Conservation (phyloP, 2,888 invertebrate genomes). For the Sphaerophoria rueppellii region DNA sequence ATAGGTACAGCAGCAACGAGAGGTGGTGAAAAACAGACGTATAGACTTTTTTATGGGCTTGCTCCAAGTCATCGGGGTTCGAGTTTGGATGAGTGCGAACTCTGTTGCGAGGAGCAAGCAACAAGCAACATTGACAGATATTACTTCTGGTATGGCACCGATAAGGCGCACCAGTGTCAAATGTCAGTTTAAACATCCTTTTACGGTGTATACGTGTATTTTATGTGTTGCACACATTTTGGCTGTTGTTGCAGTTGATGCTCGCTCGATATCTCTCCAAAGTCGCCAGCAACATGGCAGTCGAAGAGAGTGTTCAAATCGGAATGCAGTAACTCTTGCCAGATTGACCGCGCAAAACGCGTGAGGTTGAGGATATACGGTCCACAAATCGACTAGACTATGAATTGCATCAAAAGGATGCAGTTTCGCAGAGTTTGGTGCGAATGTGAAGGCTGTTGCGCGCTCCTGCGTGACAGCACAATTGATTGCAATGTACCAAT, state of each 20-base stretch:
- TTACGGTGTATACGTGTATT: conserved; percentile 42
- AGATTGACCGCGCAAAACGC: conserved; percentile 9
- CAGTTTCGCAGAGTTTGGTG: background rate
- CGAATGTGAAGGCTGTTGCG: conserved; percentile 15
- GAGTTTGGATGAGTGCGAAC: conserved; percentile 35
- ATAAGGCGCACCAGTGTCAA: conserved; percentile 68
- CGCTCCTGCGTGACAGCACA: conserved; percentile 24
- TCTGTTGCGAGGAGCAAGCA: conserved; percentile 24
- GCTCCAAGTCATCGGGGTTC: background rate
- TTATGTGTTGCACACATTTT: conserved; percentile 43
- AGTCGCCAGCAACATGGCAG: conserved; percentile 5
- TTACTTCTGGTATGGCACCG: conserved; percentile 71
- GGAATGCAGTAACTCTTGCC: conserved; percentile 29
- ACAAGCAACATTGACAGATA: conserved; percentile 66
- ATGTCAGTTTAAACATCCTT: conserved; percentile 63
- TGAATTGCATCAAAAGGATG: background rate
- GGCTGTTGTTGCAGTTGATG: background rate
- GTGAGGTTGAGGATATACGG: conserved; percentile 9
- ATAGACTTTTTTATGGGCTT: background rate
- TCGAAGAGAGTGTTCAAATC: conserved; percentile 30
- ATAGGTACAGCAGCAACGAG: too few relatives aligned
- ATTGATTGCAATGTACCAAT: conserved; percentile 35
- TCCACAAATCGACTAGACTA: background rate
- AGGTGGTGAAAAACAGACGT: conserved; percentile 7
- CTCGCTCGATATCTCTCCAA: background rate